Conservation (phyloP, 2,888 invertebrate species). For the Gastracanthus pulcherrimus region DNA sequence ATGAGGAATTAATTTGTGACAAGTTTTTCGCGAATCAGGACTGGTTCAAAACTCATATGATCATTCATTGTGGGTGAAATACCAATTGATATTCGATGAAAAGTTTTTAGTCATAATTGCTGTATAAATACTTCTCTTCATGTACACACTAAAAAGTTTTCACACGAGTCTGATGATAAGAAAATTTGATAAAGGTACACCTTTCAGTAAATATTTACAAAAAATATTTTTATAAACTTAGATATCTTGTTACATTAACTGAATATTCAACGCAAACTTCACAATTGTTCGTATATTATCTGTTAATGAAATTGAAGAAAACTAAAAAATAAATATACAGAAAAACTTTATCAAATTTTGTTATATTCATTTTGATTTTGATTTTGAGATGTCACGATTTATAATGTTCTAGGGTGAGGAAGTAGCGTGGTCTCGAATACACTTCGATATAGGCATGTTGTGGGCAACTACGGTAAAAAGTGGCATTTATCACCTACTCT, state of each 20-base stretch:
- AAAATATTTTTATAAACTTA: too few species aligned
- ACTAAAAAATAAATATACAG: too few species aligned
- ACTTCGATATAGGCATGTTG: conserved; percentile 43
- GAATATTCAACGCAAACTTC: too few species aligned
- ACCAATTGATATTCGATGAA: not conserved
- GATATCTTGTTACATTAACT: too few species aligned
- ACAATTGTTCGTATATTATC: too few species aligned
- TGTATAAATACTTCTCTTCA: not conserved
- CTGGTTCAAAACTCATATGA: not conserved
- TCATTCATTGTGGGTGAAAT: not conserved
- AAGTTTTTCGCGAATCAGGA: conserved; percentile 5
- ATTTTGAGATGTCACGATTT: too few species aligned
- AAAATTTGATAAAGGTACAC: not conserved
- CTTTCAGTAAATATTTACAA: too few species aligned
- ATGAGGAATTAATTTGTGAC: not conserved
- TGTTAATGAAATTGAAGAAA: too few species aligned
- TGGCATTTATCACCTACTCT: conserved; percentile 33
- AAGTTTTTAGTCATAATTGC: not conserved
- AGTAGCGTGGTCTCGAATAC: conserved; percentile 25
- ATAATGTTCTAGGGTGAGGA: not conserved
- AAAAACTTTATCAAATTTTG: not conserved
- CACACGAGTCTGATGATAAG: not conserved
- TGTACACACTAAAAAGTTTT: not conserved
- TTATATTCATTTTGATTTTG: too few species aligned
- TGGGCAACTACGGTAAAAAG: conserved; percentile 42